Evolutionary conservation across 2,888 invertebrate genomes (phyloP).

Genomic region (Mimas tiliae): DNA sequence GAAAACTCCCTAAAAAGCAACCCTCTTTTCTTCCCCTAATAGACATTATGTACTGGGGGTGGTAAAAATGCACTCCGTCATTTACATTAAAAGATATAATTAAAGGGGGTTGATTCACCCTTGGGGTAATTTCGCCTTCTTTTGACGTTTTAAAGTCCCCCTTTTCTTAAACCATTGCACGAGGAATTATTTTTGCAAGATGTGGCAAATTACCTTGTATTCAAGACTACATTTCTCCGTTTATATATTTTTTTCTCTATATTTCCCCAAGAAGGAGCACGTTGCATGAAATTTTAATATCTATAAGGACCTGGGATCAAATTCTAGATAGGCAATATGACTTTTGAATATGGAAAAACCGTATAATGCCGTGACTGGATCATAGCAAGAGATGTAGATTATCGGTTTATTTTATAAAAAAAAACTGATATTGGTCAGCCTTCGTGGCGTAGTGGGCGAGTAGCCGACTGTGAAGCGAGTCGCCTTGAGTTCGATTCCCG

Average conservation of each 20-base stretch:
- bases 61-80: conserved; percentile 82
- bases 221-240: background rate
- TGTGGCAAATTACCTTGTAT: conserved; percentile 25
- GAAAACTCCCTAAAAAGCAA: conserved; percentile 45
- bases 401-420: no score
- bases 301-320: no score
- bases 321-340: no score
- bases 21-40: conserved; percentile 49
- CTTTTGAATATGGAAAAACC: no score
- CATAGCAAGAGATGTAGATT: no score
- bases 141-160: conserved; percentile 81
- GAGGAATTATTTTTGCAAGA: conserved; percentile 31
- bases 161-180: conserved; percentile 70
- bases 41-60: conserved; percentile 58
- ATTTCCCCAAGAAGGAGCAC: no score
- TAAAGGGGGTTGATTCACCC: conserved; percentile 75
- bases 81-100: conserved; percentile 83
- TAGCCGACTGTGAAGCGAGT: no score
- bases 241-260: background rate
- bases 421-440: no score
- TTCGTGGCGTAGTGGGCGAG: no score
- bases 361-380: no score
- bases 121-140: conserved; percentile 79
- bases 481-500: no score
- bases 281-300: no score